A percentile compares a stretch with the other conserved stretches of the same genome.
Conservation (phyloP, 2,888 invertebrate species). For the Oscheius sp. region DNA sequence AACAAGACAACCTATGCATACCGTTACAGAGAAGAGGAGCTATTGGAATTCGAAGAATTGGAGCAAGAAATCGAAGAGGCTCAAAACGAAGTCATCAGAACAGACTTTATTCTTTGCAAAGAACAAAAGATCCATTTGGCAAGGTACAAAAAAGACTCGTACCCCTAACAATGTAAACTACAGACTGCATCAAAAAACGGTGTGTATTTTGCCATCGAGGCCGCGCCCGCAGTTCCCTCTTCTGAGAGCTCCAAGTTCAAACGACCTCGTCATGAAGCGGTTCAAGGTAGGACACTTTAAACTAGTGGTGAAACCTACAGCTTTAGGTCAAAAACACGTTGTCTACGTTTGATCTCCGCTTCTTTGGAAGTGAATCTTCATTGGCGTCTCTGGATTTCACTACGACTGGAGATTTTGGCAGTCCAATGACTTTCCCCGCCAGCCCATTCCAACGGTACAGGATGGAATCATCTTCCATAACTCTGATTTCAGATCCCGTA, state of each 20-base stretch:
- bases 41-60: slow-evolving; percentile 56
- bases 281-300: slow-evolving; percentile 41
- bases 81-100: slow-evolving; percentile 50
- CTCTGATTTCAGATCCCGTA: slow-evolving; percentile 37
- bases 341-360: slow-evolving; percentile 56
- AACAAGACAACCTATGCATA: not conserved
- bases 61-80: slow-evolving; percentile 54
- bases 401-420: slow-evolving; percentile 52
- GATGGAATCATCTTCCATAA: not conserved
- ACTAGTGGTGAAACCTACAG: no score
- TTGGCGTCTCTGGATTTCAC: slow-evolving; percentile 53
- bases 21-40: slow-evolving; percentile 44
- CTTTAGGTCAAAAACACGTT: slow-evolving; percentile 53
- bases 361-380: slow-evolving; percentile 56
- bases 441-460: slow-evolving; percentile 42
- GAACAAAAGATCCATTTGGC: slow-evolving; percentile 53
- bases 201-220: slow-evolving; percentile 34
- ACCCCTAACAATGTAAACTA: not conserved
- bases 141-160: slow-evolving; percentile 37
- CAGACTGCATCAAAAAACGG: slow-evolving; percentile 41
- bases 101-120: slow-evolving; percentile 48
- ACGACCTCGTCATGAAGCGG: slow-evolving; percentile 61
- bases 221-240: slow-evolving; percentile 46
- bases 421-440: slow-evolving; percentile 50
- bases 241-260: slow-evolving; percentile 47